Base-by-base conservation (phyloP, 2,888 invertebrate genomes). In the Drymonia ruficornis region DNA sequence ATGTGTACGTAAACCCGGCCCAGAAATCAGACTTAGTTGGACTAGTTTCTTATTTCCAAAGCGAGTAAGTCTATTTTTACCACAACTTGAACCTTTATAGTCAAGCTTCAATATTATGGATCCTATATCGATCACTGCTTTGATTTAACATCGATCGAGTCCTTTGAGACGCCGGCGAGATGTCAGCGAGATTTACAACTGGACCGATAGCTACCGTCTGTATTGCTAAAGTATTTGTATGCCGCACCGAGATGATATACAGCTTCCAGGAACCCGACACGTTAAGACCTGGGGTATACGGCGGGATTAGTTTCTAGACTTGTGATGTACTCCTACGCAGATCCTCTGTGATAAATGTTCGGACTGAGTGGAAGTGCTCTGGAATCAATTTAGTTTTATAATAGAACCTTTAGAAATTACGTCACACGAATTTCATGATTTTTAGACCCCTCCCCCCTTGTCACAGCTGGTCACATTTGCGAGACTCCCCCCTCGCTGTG, bases 81-180 rank as follows among this genome's bases (percentile, higher is more conserved):
- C 9, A 1, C 29, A 11, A 12, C 31, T 31, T 11, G 11, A 31
- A 31, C 12, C 2, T 11, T 31, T 31, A 11, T 31, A 31, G 3
- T 11, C 1, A 3, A 11, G 9, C 11, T 31, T 11, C 12, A 11
- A 31, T 31, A 11, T 31, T 9, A 31, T 31, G 11, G 16, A 43
- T 43, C 16, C 43, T 6, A 28, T 45, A 45, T 45, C 45, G 28
- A 45, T 28, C n/a, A 28, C 19, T 45, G 4, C 84, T 84, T 83
- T 85, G 85, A 87, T 89, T 87, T 86, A 86, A 84, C 84, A 84
- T 85, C 87, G 88, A 89, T 89, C 87, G 83, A 74, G 57, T 81
- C 74, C 84, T 89, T 89, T 89, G 86, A 87, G 75, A 49, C 55
- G 60, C 87, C 84, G 85, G 78, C 66, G 55, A 62, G 38, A 46